These are phyloP conservation scores for Camponotus vicinus DNA, from an alignment of 1,140 invertebrate species.

Conservation along the genomic window DNA sequence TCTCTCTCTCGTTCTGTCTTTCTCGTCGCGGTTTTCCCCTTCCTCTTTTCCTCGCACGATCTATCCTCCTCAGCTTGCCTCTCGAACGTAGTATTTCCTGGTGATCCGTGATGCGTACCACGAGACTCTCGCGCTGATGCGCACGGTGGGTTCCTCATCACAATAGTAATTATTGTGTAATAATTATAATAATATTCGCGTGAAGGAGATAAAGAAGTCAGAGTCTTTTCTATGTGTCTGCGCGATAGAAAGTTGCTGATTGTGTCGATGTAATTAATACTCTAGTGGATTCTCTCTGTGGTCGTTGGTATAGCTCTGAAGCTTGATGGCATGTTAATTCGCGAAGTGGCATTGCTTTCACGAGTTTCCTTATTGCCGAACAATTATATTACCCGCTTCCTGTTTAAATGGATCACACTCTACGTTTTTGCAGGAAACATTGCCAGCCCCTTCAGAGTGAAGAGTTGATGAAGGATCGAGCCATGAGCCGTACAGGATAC, in stretches of 20 bases:
- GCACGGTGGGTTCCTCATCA: constrained; percentile 42
- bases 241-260: constrained; percentile 30
- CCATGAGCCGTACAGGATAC: constrained; percentile 91
- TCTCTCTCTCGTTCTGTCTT: neutral
- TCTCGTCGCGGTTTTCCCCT: constrained; percentile 28
- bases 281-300: neutral
- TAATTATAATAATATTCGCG: constrained; percentile 16
- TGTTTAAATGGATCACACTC: constrained; percentile 29
- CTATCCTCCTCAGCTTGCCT: constrained; percentile 10
- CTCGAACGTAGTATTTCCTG: constrained; percentile 67
- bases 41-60: constrained; percentile 16
- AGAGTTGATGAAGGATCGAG: constrained; percentile 55
- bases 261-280: constrained; percentile 3
- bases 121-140: constrained; percentile 51
- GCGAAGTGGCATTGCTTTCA: neutral
- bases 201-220: neutral
- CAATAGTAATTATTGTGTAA: neutral
- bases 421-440: constrained; percentile 73
- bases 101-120: constrained; percentile 62
- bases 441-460: constrained; percentile 57
- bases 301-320: neutral
- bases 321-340: constrained; percentile 8
- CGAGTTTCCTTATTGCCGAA: neutral
- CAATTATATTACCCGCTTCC: neutral
- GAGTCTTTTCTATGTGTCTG: neutral